phyloP scores from a whole-genome alignment of 1,140 invertebrate genomes.

The Xylocopa sonorina region DNA sequence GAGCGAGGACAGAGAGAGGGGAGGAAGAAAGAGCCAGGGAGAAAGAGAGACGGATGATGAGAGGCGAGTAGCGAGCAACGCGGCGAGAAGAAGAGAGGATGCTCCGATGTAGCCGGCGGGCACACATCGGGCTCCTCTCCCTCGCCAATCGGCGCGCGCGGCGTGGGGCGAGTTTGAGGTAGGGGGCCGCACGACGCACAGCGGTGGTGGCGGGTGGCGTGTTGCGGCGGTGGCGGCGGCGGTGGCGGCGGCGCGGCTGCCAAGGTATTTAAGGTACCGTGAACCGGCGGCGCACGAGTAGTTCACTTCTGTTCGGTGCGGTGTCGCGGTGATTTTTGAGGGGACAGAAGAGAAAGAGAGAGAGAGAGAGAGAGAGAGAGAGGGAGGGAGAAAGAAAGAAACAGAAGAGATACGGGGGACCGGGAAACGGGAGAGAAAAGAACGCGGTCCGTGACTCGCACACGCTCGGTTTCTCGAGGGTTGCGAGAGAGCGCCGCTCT shows the following conservation, averaged over 20 bases:
- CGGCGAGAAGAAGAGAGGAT: conserved; percentile 62
- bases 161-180: conserved; percentile 73
- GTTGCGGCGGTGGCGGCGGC: conserved; percentile 59
- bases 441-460: conserved; percentile 48
- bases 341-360: conserved; percentile 62
- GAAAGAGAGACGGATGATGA: conserved; percentile 11
- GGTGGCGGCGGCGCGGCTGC: conserved; percentile 73
- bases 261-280: conserved; percentile 83
- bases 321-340: conserved; percentile 76
- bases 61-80: conserved; percentile 60
- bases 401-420: conserved; percentile 30
- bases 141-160: conserved; percentile 77
- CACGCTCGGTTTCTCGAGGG: conserved; percentile 27
- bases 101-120: conserved; percentile 64
- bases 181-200: conserved; percentile 68
- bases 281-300: conserved; percentile 81
- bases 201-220: conserved; percentile 65
- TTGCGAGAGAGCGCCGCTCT: conserved; percentile 51
- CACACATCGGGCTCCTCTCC: conserved; percentile 70
- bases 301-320: conserved; percentile 82
- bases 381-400: conserved; percentile 18
- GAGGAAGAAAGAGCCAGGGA: conserved; percentile 14
- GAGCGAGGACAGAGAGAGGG: conserved; percentile 10
- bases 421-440: conserved; percentile 24
- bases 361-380: conserved; percentile 36